Base-by-base conservation (phyloP, 2,888 invertebrate genomes). In the Plusia festucae region DNA sequence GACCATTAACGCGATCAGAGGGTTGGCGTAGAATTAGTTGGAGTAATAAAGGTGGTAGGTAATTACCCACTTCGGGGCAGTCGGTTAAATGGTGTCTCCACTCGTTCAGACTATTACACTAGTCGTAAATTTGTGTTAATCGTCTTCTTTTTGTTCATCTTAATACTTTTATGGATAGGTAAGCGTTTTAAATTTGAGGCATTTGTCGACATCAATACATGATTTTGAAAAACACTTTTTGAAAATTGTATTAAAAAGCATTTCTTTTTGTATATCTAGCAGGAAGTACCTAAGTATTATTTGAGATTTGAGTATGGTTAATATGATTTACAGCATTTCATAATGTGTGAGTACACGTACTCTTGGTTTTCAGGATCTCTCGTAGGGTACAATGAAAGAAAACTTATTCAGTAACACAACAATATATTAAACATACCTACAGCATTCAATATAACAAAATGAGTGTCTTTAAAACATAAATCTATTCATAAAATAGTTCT, bases 1-100 rank as follows among this genome's bases (percentile, higher is more conserved):
- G 93, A 81, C 88, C 93, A 93, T 94, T 95, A 94, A 88, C 88
- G 88, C 89, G 88, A 89, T 91, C 91, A 90, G 90, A 88, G 92
- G 92, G 91, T 88, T 85, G 86, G 81, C 70, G 80, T 77, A 82
- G 91, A 91, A 93, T 93, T 93, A 92, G 90, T 84, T 82, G 82
- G 79, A 82, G 90, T 84, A 85, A 91, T 94, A 93, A 94, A 93
- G 91, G 92, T 92, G 88, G 78, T 79, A 76, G 79, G 76, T 93
- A 93, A 94, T 94, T 91, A 91, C 91, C 90, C 93, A 91, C 93
- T 89, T 84, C 82, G 91, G 93, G 79, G 85, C 86, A 84, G 87
- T 90, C 85, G 78, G 86, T 78, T 88, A 86, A 88, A 87, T 84
- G 84, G 74, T 80, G 79, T 79, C 80, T 69, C 70, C 63, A 68